phyloP scores from a whole-genome alignment of 2,113 vertebrate species.

The Nothoprocta pentlandii region DNA sequence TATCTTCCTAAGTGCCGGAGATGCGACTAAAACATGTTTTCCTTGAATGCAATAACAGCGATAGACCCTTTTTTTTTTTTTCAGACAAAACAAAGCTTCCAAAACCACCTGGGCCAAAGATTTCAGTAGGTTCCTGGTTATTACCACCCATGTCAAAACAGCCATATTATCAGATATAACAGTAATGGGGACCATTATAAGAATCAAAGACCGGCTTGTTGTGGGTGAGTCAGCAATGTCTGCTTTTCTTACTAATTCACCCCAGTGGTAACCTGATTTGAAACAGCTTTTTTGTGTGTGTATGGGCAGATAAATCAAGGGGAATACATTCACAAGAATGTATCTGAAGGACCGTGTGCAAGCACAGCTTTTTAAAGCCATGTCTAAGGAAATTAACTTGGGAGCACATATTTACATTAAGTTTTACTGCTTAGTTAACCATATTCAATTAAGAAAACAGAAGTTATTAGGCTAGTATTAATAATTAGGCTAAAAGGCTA shows the following conservation, averaged over 20 bases:
- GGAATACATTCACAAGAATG: background rate
- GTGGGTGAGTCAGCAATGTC: background rate
- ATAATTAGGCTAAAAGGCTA: too few species aligned
- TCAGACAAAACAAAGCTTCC: background rate
- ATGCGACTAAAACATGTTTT: background rate
- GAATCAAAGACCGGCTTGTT: background rate
- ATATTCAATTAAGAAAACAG: constrained; percentile 32
- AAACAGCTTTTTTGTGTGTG: background rate
- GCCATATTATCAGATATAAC: background rate
- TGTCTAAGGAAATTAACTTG: background rate
- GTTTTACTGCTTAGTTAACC: constrained; percentile 41
- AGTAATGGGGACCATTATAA: background rate
- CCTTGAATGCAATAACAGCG: background rate
- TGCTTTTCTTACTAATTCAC: background rate
- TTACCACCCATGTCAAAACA: too few species aligned
- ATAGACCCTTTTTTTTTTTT: background rate
- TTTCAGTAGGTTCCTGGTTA: too few species aligned
- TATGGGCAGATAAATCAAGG: background rate
- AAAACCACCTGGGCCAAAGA: background rate
- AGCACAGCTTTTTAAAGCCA: background rate
- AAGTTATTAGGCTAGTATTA: background rate
- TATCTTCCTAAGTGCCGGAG: background rate
- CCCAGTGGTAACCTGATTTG: background rate
- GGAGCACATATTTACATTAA: background rate
- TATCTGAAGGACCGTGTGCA: background rate